Evolutionary conservation across 2,888 invertebrate genomes (phyloP).

Genomic region (Eupithecia insigniata): DNA sequence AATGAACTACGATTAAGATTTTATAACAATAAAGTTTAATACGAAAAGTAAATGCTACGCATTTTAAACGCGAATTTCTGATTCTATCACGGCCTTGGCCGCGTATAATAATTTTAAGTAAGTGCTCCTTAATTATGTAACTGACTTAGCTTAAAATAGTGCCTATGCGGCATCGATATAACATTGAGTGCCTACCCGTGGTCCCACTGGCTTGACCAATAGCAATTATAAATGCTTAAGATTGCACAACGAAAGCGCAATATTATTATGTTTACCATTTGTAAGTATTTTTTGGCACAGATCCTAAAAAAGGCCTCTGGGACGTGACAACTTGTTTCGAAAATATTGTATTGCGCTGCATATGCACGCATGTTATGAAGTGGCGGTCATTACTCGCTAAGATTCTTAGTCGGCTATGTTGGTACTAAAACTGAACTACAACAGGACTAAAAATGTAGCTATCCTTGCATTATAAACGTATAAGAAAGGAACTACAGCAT

Average conservation of each 20-base stretch:
- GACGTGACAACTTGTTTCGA: neutral
- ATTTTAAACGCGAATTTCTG: constrained; percentile 6
- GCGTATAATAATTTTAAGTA: neutral
- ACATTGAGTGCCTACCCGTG: neutral
- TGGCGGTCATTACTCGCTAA: neutral
- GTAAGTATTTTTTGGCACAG: neutral
- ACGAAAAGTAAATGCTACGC: constrained; percentile 30
- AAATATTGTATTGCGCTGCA: neutral
- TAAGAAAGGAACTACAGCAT: neutral
- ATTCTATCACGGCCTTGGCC: neutral
- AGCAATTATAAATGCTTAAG: neutral
- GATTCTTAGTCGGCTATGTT: neutral
- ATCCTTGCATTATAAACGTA: neutral
- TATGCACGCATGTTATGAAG: neutral
- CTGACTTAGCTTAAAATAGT: too few species aligned
- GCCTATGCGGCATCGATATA: neutral
- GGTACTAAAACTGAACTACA: neutral
- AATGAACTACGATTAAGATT: constrained; percentile 14
- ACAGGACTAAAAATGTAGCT: neutral
- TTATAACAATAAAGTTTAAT: constrained; percentile 11
- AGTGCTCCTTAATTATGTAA: neutral
- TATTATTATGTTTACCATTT: neutral
- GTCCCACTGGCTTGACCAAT: neutral
- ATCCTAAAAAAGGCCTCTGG: neutral
- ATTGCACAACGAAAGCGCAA: neutral